Percentiles rank a stretch among this genome's conserved stretches.
Conservation (phyloP, 2,797 vertebrate genomes). For the Cichlasoma orientale region DNA sequence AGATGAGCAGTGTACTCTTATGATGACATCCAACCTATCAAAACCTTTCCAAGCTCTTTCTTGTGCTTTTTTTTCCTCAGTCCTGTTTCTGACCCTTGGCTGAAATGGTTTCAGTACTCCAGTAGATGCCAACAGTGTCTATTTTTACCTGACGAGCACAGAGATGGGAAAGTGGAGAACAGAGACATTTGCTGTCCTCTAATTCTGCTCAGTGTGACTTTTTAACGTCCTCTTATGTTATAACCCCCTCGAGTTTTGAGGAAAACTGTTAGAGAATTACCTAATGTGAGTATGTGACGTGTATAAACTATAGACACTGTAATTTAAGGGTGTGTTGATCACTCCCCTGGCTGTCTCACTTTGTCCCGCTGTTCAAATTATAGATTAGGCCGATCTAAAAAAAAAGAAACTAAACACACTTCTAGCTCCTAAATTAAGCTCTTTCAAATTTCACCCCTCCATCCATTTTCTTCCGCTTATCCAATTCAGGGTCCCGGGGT, state of each 20-base stretch:
- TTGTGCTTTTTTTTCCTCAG: slow-evolving; percentile 37
- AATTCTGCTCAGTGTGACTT: slow-evolving; percentile 12
- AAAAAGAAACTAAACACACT: slow-evolving; percentile 10
- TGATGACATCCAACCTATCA: slow-evolving; percentile 50
- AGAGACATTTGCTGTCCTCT: slow-evolving; percentile 14
- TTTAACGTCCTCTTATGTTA: not conserved
- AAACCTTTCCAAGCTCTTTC: slow-evolving; percentile 44
- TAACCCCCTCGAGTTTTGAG: not conserved
- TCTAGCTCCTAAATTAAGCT: slow-evolving; percentile 3
- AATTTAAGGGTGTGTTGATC: slow-evolving; percentile 24
- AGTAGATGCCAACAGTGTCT: slow-evolving; percentile 35
- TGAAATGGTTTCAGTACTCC: slow-evolving; percentile 35
- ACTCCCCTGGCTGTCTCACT: slow-evolving; percentile 27
- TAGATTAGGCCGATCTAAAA: slow-evolving; percentile 29
- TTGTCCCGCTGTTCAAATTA: slow-evolving; percentile 43
- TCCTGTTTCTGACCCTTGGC: slow-evolving; percentile 50
- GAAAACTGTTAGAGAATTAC: not conserved
- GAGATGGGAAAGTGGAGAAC: slow-evolving; percentile 45
- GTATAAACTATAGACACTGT: slow-evolving; percentile 2
- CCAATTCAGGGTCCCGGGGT: too few relatives aligned
- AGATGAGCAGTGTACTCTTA: slow-evolving; percentile 58
- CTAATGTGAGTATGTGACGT: slow-evolving; percentile 1
- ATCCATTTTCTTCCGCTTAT: too few relatives aligned
- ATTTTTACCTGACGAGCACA: slow-evolving; percentile 59
- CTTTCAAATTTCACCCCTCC: slow-evolving; percentile 3